Evolutionary conservation across 2,113 vertebrate genomes (phyloP).

Genomic region (Hippocampus mohnikei): DNA sequence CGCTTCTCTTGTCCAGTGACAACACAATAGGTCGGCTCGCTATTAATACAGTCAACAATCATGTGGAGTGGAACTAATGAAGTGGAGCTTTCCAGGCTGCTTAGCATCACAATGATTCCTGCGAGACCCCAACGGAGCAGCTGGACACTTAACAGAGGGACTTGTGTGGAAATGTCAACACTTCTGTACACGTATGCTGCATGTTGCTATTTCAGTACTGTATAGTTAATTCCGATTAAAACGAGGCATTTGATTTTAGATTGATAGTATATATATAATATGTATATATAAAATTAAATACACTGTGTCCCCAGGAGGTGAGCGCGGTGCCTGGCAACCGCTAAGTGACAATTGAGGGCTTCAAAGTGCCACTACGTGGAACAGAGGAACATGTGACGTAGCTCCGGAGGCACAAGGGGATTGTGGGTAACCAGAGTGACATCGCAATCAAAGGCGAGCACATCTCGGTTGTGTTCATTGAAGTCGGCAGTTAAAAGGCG

Average conservation of each 20-base stretch:
- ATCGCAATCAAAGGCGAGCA: not conserved
- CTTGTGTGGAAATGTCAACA: not conserved
- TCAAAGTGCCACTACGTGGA: not conserved
- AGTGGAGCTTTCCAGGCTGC: slow-evolving; percentile 27
- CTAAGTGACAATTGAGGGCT: not conserved
- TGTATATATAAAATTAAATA: not conserved
- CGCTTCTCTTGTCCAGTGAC: not conserved
- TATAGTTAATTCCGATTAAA: not conserved
- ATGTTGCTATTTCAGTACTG: not conserved
- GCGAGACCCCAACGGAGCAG: slow-evolving; percentile 23
- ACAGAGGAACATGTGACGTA: not conserved
- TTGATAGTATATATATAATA: not conserved
- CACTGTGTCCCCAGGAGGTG: not conserved
- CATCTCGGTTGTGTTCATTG: not conserved
- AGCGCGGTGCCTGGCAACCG: not conserved
- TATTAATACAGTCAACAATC: slow-evolving; percentile 13
- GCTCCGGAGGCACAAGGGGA: not conserved
- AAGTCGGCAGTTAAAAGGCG: not conserved
- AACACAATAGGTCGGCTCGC: not conserved
- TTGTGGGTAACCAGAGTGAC: not conserved
- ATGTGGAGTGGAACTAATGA: slow-evolving; percentile 39
- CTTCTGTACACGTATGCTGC: not conserved
- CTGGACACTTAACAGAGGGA: slow-evolving; percentile 30
- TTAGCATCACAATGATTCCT: slow-evolving; percentile 23
- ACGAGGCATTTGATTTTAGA: not conserved